Conservation (phyloP, 92 coral and sea anemone species). For the Zoanthus sociatus region DNA sequence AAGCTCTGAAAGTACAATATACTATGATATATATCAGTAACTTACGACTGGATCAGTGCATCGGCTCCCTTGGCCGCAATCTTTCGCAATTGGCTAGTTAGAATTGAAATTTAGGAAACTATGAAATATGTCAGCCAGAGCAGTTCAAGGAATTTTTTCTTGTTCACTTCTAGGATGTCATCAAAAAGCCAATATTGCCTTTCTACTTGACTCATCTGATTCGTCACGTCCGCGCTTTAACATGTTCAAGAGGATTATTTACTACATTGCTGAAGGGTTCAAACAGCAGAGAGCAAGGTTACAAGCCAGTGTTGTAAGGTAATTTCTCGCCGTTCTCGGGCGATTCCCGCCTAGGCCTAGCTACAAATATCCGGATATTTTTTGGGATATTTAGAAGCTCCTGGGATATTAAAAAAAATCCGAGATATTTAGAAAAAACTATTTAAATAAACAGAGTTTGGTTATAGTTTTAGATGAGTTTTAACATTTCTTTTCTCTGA, state of each 20-base stretch:
- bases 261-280: conserved; percentile 24
- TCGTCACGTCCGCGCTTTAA: not conserved
- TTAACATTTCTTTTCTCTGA: too few species aligned
- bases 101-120: not conserved
- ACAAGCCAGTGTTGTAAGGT: conserved; percentile 39
- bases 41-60: too few species aligned
- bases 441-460: too few species aligned
- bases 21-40: too few species aligned
- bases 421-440: too few species aligned
- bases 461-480: too few species aligned
- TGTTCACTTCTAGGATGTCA: conserved; percentile 17
- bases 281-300: conserved; percentile 14
- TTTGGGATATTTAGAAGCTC: too few species aligned
- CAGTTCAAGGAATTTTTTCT: not conserved
- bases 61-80: too few species aligned
- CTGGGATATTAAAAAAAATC: too few species aligned
- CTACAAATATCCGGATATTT: too few species aligned
- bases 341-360: too few species aligned
- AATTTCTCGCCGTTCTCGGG: not conserved
- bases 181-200: conserved; percentile 1
- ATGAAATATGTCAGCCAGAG: not conserved
- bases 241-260: conserved; percentile 14
- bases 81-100: not conserved
- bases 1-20: too few species aligned
- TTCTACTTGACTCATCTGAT: conserved; percentile 18